Base-by-base conservation (phyloP, 2,888 invertebrate species). In the Ommatoiulus sabulosus region DNA sequence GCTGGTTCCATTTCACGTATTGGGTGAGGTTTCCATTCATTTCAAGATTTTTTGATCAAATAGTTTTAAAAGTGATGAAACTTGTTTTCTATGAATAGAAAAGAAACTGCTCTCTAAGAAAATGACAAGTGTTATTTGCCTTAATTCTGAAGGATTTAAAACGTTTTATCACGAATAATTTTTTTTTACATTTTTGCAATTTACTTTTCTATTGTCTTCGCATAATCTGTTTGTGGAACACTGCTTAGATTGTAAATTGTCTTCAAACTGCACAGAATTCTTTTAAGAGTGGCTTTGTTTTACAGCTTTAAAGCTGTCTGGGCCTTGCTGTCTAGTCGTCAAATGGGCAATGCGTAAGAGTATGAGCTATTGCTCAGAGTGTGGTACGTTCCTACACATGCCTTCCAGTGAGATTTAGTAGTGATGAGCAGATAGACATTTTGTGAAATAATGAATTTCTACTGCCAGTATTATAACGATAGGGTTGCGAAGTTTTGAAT, bases 351-450 rank as follows among this genome's bases (percentile, higher is more conserved):
- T 63, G 63, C n/a, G 5, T 20, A 63, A 8, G 20, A 7, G 63
- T 20, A n/a, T 63, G 63, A 63, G 63, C 63, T 63, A 63, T 63
- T 63, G 63, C 63, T 63, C 63, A 63, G 52, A 52, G 63, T 63
- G 63, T 63, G 63, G 63, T 63, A 63, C 63, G 63, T 63, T 63
- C 63, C 63, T 63, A 63, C 63, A 63, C 63, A 63, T 63, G 63
- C 63, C 63, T 63, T 63, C 63, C 63, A 63, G 63, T 63, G 63
- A 63, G 63, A 46, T 63, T 63, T 63, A 63, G n/a, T 20, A 63
- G 63, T n/a, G 20, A 63, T 63, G 63, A 63, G 63, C 4, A 63
- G 63, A n/a, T 63, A 63, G 63, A 63, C 63, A 20, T 63, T 20
- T 63, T 63, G 17, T 63, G n/a, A 20, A 63, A 63, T 20, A 8